Percentiles rank a stretch among this genome's conserved stretches.
Conservation (phyloP, 2,888 invertebrate species). For the Eupithecia inturbata region DNA sequence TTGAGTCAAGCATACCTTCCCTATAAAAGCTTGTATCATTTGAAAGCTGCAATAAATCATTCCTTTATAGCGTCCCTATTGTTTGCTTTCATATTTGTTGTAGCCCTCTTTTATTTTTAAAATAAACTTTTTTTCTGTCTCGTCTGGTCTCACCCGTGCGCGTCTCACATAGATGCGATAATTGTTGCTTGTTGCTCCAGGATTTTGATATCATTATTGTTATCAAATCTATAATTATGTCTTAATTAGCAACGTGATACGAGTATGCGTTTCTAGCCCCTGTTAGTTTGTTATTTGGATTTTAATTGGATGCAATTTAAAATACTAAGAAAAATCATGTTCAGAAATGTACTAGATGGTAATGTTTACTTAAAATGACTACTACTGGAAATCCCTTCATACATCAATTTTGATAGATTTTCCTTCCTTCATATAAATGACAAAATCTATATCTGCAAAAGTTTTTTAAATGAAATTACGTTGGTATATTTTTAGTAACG, state of each 20-base stretch:
- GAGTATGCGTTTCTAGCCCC: background rate
- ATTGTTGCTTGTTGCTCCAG: background rate
- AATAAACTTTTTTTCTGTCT: constrained; percentile 50
- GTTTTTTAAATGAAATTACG: background rate
- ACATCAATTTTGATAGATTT: background rate
- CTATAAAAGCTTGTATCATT: constrained; percentile 56
- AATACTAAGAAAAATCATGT: no score
- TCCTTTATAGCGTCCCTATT: constrained; percentile 71
- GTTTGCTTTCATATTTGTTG: constrained; percentile 65
- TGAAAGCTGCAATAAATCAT: constrained; percentile 76
- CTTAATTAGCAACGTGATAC: background rate
- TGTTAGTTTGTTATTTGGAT: background rate
- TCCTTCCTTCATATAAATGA: background rate
- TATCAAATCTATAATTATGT: background rate
- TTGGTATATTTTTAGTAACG: background rate
- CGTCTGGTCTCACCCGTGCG: constrained; percentile 39
- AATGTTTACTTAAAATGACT: background rate
- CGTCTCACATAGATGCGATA: background rate
- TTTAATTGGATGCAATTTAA: background rate
- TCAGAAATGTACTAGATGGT: no score
- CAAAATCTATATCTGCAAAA: background rate
- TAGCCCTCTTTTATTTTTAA: constrained; percentile 56
- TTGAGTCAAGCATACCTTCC: constrained; percentile 21
- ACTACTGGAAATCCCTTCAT: background rate
- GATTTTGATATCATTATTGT: constrained; percentile 3